phyloP scores from a whole-genome alignment of 2,113 vertebrate species.

The Delphinapterus leucas region DNA sequence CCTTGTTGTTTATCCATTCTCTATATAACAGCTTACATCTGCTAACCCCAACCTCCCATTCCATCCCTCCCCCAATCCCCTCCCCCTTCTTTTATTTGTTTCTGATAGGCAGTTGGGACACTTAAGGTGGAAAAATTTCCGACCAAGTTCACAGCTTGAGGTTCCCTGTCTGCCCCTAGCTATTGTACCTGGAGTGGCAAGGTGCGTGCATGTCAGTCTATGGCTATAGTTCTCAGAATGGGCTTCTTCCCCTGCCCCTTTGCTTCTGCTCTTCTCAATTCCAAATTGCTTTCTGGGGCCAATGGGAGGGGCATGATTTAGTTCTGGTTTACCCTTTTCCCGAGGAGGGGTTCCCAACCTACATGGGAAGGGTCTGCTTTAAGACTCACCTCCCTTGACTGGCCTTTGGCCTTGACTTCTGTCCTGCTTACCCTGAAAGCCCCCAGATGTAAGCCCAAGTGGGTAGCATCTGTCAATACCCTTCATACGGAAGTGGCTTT shows the following conservation, averaged over 20 bases:
- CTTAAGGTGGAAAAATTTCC: neutral
- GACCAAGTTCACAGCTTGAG: neutral
- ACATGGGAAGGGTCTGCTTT: neutral
- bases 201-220: fast-evolving
- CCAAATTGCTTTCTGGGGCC: neutral
- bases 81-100: neutral
- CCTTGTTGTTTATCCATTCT: neutral
- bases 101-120: neutral
- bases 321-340: neutral
- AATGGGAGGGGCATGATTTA: neutral
- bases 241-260: neutral
- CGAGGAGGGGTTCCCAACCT: neutral
- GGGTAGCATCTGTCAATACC: neutral
- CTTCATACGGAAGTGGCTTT: neutral
- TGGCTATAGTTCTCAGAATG: neutral
- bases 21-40: neutral
- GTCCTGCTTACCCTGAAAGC: neutral
- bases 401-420: neutral
- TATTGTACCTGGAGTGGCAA: fast-evolving
- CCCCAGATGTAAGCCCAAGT: neutral
- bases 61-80: neutral
- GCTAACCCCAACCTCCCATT: neutral
- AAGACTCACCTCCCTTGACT: neutral
- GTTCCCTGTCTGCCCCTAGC: neutral
- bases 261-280: neutral